Evolutionary conservation across 2,113 vertebrate species (phyloP).

Genomic region (Gasterosteus aculeatus): DNA sequence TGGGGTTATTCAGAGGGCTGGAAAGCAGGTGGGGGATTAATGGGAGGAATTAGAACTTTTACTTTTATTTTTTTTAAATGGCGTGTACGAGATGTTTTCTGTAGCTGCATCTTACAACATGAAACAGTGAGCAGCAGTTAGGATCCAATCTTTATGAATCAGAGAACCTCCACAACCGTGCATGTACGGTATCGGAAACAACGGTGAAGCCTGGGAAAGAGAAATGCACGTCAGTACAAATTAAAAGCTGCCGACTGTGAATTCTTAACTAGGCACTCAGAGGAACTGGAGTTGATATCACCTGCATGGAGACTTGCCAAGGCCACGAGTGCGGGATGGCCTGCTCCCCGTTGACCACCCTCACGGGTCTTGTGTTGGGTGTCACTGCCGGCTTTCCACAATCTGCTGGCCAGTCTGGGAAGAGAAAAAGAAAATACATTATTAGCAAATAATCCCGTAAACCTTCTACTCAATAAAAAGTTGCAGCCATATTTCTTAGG

Average conservation of each 20-base stretch:
- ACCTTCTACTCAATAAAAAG: background rate
- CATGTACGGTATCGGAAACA: constrained; percentile 52
- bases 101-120: constrained; percentile 62
- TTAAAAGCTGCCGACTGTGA: constrained; percentile 4
- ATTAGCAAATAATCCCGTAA: background rate
- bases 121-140: constrained; percentile 83
- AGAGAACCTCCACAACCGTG: constrained; percentile 80
- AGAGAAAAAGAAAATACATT: background rate
- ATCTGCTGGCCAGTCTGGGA: constrained; percentile 70
- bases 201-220: constrained; percentile 50
- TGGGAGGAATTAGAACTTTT: background rate
- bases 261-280: background rate
- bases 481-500: background rate
- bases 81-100: background rate
- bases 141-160: constrained; percentile 80
- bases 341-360: constrained; percentile 77
- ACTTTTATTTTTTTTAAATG: background rate
- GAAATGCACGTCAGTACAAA: background rate
- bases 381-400: constrained; percentile 72
- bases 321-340: constrained; percentile 78
- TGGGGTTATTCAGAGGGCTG: constrained; percentile 53
- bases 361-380: constrained; percentile 47
- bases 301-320: constrained; percentile 84
- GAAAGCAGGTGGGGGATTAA: constrained; percentile 4
- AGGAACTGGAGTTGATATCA: constrained; percentile 33